phyloP scores from a whole-genome alignment of 1,140 invertebrate genomes.

The Heliothis subflexa region DNA sequence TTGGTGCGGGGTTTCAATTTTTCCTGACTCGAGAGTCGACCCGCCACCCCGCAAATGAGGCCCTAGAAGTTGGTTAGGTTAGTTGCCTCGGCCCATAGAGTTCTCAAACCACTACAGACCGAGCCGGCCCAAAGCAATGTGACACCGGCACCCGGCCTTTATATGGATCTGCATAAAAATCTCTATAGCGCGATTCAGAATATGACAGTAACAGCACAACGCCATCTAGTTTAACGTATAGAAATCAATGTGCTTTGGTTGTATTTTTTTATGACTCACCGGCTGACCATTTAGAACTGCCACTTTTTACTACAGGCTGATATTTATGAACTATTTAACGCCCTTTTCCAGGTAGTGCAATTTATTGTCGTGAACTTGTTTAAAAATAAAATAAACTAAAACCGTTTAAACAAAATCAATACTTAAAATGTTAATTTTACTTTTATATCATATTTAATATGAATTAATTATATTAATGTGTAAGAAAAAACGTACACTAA shows the following conservation, averaged over 20 bases:
- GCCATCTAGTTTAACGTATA: conserved; percentile 59
- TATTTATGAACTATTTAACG: conserved; percentile 4
- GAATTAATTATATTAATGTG: no score
- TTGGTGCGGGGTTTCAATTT: conserved; percentile 79
- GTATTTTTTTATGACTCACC: neutral
- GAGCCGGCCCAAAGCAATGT: conserved; percentile 71
- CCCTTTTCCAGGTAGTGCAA: conserved; percentile 18
- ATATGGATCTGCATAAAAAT: conserved; percentile 38
- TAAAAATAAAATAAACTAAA: neutral
- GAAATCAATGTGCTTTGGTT: neutral
- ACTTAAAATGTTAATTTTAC: neutral
- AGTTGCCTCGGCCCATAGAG: conserved; percentile 72
- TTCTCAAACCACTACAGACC: conserved; percentile 64
- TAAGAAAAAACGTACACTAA: no score
- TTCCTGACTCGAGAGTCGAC: conserved; percentile 82
- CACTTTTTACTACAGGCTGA: no score
- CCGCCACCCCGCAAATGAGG: conserved; percentile 81
- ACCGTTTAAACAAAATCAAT: neutral
- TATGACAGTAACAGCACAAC: conserved; percentile 15
- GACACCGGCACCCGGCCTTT: neutral
- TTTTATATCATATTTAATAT: neutral
- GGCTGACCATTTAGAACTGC: no score
- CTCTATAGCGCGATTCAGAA: conserved; percentile 59
- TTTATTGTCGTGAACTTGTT: neutral
- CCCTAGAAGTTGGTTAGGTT: conserved; percentile 84